phyloP scores from a whole-genome alignment of 30 jellyfish, hydroid and myxozoan genomes.

The Pseudorhiza aurosa region DNA sequence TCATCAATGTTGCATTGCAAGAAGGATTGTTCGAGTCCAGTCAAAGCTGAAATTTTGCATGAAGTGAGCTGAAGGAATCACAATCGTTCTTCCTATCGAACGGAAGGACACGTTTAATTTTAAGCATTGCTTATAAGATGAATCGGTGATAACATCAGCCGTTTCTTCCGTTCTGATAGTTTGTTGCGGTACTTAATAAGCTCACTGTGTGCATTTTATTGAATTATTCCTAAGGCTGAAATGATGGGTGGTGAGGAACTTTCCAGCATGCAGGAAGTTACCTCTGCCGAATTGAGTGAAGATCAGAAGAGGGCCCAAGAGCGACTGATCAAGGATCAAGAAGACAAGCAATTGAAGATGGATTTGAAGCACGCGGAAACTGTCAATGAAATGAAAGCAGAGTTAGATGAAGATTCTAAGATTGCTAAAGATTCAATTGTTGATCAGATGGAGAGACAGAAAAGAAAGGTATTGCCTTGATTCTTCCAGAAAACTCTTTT shows the following conservation, averaged over 20 bases:
- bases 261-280: slow-evolving; percentile 46
- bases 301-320: slow-evolving; percentile 69
- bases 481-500: too few species aligned
- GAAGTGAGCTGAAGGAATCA: too few species aligned
- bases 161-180: too few species aligned
- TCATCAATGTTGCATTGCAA: too few species aligned
- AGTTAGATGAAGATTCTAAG: slow-evolving; percentile 54
- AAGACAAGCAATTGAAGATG: slow-evolving; percentile 62
- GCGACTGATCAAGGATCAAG: slow-evolving; percentile 58
- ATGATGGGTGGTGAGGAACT: slow-evolving; percentile 66
- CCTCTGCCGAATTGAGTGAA: slow-evolving; percentile 39
- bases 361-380: slow-evolving; percentile 60
- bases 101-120: too few species aligned
- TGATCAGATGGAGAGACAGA: slow-evolving; percentile 82
- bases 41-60: too few species aligned
- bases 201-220: neutral
- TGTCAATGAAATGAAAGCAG: slow-evolving; percentile 61
- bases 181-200: too few species aligned
- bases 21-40: too few species aligned
- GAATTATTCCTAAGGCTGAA: slow-evolving; percentile 29
- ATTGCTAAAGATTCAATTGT: slow-evolving; percentile 65
- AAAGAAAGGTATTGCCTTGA: slow-evolving; percentile 65
- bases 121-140: too few species aligned
- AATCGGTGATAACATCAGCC: too few species aligned
- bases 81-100: too few species aligned